Conservation (phyloP, 1,140 invertebrate species). For the Vollenhovia emeryi region DNA sequence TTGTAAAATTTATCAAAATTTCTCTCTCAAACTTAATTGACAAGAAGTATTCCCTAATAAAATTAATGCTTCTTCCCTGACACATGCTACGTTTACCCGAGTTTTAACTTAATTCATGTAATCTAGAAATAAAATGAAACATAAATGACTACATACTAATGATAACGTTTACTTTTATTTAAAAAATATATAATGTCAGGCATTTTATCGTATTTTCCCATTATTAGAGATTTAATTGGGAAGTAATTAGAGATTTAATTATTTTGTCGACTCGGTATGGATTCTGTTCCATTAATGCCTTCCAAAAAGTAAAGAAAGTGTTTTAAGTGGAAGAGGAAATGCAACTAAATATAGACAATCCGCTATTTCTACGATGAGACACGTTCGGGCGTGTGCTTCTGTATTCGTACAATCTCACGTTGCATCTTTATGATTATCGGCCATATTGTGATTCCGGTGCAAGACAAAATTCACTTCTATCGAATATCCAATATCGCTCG, state of each 20-base stretch:
- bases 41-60: too few relatives aligned
- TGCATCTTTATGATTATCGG: constrained; percentile 71
- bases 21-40: too few relatives aligned
- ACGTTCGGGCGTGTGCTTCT: constrained; percentile 31
- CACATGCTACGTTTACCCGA: not conserved
- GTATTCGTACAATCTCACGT: constrained; percentile 67
- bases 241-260: not conserved
- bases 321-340: not conserved
- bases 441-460: constrained; percentile 34
- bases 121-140: not conserved
- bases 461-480: constrained; percentile 20
- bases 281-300: constrained; percentile 11
- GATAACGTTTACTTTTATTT: not conserved
- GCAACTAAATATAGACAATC: constrained; percentile 39
- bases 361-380: constrained; percentile 42
- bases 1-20: too few relatives aligned
- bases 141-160: not conserved
- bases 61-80: too few relatives aligned
- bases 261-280: not conserved
- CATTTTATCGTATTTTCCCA: not conserved
- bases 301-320: not conserved
- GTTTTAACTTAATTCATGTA: not conserved
- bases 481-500: constrained; percentile 31
- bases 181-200: not conserved
- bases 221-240: not conserved